Conservation (phyloP, 2,888 invertebrate species). For the Hartigia nigra region DNA sequence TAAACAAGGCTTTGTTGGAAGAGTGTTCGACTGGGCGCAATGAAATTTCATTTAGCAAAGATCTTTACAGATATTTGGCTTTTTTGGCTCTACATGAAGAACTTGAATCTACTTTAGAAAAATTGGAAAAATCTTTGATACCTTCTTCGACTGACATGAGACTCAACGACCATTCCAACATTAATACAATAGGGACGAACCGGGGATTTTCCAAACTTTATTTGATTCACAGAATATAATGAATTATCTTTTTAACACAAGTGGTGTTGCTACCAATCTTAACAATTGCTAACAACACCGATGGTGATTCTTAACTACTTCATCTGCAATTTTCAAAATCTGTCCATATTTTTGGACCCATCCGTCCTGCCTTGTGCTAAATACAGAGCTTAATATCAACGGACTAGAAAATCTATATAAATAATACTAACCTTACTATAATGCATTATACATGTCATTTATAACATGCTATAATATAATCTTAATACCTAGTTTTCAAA, state of each 20-base stretch:
- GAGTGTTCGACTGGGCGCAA: constrained; percentile 18
- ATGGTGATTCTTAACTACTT: neutral
- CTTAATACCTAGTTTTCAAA: neutral
- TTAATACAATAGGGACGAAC: neutral
- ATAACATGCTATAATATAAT: neutral
- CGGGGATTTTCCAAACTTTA: neutral
- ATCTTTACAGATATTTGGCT: neutral
- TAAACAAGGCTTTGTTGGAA: constrained; percentile 36
- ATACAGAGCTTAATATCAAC: constrained; percentile 3
- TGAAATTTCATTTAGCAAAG: neutral
- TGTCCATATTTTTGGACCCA: neutral
- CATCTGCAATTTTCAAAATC: neutral
- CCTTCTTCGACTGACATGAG: neutral
- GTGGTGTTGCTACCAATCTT: neutral
- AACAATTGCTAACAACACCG: neutral
- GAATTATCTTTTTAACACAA: neutral
- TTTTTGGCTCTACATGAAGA: neutral
- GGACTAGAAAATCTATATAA: constrained; percentile 1
- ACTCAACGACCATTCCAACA: neutral
- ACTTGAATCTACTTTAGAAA: neutral
- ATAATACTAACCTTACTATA: neutral
- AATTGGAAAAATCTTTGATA: neutral
- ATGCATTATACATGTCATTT: neutral
- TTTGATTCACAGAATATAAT: neutral
- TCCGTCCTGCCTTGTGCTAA: neutral